These are phyloP conservation scores for Calliopum simillimum DNA, from an alignment of 2,888 invertebrate species.

Conservation along the genomic window DNA sequence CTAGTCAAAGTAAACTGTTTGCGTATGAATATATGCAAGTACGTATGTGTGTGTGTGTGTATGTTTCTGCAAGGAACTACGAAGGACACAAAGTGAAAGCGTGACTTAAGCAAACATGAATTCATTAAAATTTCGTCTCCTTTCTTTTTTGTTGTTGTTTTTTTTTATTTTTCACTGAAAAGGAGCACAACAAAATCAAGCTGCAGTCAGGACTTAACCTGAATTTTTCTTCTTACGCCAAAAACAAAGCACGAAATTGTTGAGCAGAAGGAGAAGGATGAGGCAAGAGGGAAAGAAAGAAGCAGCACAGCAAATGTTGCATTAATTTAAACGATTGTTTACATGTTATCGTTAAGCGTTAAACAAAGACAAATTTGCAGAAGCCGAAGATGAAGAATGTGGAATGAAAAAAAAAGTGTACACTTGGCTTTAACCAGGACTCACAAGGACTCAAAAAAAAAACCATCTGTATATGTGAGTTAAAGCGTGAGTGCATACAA, in stretches of 20 bases:
- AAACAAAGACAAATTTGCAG: not conserved
- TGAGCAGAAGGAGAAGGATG: not conserved
- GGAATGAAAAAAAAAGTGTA: no score
- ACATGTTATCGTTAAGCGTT: slow-evolving; percentile 13
- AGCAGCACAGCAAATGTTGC: slow-evolving; percentile 16
- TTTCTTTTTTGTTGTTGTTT: slow-evolving; percentile 7
- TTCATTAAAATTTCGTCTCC: slow-evolving; percentile 31
- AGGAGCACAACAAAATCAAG: not conserved
- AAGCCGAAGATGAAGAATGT: no score
- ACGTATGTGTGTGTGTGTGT: no score
- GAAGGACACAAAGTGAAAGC: slow-evolving; percentile 9
- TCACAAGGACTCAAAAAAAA: no score
- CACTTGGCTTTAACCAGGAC: no score
- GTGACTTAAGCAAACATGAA: slow-evolving; percentile 29
- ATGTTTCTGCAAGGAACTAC: not conserved
- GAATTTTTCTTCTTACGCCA: not conserved
- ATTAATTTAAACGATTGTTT: slow-evolving; percentile 28
- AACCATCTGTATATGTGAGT: no score
- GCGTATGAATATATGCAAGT: no score
- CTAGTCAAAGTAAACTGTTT: no score
- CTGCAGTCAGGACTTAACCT: not conserved
- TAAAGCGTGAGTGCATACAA: no score
- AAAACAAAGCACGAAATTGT: slow-evolving; percentile 4
- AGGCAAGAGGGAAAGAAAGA: not conserved
- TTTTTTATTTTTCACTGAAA: not conserved